Percentiles rank a stretch among this genome's conserved stretches.
These are phyloP conservation scores for Epicauta chinensis DNA, from an alignment of 1,140 invertebrate genomes.

Conservation along the genomic window DNA sequence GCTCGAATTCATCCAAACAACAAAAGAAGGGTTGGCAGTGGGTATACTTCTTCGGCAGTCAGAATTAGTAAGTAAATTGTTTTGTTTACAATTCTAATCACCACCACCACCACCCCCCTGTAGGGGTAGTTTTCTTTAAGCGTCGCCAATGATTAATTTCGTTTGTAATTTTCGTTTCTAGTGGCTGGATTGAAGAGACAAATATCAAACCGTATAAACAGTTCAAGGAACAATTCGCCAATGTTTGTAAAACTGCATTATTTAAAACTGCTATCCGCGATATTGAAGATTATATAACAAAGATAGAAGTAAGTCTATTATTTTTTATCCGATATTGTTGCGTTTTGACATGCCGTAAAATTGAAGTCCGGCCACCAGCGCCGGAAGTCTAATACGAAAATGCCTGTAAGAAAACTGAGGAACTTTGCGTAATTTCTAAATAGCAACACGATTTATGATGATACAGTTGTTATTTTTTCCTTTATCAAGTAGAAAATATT, in stretches of 20 bases:
- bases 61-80: constrained; percentile 79
- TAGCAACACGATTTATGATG: no score
- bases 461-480: no score
- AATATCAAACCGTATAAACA: constrained; percentile 79
- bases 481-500: no score
- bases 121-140: no score
- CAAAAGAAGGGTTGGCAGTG: constrained; percentile 66
- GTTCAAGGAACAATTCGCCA: constrained; percentile 72
- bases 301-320: constrained; percentile 46
- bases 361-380: no score
- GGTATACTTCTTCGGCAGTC: constrained; percentile 89
- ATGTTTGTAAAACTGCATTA: constrained; percentile 66
- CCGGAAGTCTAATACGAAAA: no score
- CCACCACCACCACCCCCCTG: no score
- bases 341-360: no score
- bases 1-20: constrained; percentile 58
- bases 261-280: constrained; percentile 83
- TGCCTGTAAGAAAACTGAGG: no score
- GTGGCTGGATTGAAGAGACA: constrained; percentile 85
- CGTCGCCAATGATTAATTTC: not conserved
- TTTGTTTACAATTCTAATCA: not conserved
- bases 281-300: constrained; percentile 78
- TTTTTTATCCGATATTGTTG: no score
- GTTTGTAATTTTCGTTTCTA: constrained; percentile 42
- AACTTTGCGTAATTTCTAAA: no score